Evolutionary conservation across 2,888 invertebrate species (phyloP), one percentile per base, ranked within the genome.

Genomic region (Drosophila incognita): DNA sequence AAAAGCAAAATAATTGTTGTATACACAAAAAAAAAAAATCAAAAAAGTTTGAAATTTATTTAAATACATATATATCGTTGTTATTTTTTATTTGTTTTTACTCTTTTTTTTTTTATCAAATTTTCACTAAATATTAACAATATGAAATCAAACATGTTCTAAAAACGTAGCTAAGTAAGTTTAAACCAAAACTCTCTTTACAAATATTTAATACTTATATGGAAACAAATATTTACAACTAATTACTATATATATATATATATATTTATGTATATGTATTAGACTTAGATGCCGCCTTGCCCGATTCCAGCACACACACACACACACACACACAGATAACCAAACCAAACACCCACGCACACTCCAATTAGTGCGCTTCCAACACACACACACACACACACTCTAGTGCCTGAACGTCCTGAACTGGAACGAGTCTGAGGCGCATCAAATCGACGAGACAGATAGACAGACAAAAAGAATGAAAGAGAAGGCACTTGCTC

Each of bases 151-250:
- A 58, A 52, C n/a, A 54, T 31, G 74, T 62, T 69, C 35, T 60
- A 51, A 74, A 54, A 54, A 29, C 7, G 18, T 82, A 82, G 83
- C 46, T 49, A 69, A 58, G 69, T 69, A 83, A 79, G 69, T 63
- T 81, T 24, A 63, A 63, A 49, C 52, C 51, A 75, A 49, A 29
- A 29, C 27, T 58, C 40, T 70, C 64, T 74, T 52, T 71, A 31
- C 21, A 49, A 70, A 62, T 38, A 60, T 58, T 66, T 56, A 79
- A 59, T 61, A 66, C 49, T 54, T 73, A 70, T 57, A 66, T 53
- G 27, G 62, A 69, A 74, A 67, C 38, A 61, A 65, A 69, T 74
- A 60, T 51, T 60, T 63, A 63, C 48, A 78, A 54, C 52, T 69
- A 48, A 61, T 63, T 40, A 48, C 40, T 38, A 68, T 38, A 61